Percentiles rank a stretch among this genome's conserved stretches.
Evolutionary conservation across 2,113 vertebrate genomes (phyloP).

Genomic region (human): DNA sequence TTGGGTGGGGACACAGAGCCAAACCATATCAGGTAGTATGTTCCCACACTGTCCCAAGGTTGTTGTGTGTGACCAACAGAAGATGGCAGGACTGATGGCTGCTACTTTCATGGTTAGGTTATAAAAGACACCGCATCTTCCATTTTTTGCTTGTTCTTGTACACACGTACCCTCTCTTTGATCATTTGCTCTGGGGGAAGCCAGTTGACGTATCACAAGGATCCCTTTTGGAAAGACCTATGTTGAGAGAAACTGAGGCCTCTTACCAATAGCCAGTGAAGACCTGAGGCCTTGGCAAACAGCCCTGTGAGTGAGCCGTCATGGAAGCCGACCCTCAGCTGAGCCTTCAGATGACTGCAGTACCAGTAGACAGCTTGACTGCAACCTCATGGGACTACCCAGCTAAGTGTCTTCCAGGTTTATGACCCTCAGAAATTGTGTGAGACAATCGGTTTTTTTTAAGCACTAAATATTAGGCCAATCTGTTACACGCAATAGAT

Average conservation of each 20-base stretch:
- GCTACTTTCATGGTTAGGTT: not conserved
- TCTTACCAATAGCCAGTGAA: not conserved
- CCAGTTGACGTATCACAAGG: fast-evolving
- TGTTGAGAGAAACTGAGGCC: not conserved
- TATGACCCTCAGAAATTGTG: not conserved
- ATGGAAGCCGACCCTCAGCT: not conserved
- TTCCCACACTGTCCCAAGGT: fast-evolving
- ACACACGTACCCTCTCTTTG: not conserved
- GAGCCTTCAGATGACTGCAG: not conserved
- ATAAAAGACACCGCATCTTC: not conserved
- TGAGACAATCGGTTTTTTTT: not conserved
- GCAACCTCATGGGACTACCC: not conserved
- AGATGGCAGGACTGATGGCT: not conserved
- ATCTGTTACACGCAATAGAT: not conserved
- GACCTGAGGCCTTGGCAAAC: not conserved
- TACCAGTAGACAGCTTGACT: not conserved
- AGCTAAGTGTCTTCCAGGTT: not conserved
- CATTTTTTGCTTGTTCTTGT: not conserved
- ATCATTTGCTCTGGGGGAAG: not conserved
- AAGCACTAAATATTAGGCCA: not conserved
- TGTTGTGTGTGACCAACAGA: not conserved
- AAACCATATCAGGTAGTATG: no score
- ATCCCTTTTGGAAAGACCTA: not conserved
- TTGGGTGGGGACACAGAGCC: no score
- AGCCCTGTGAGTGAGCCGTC: not conserved